Percentiles rank a stretch among this genome's conserved stretches.
phyloP scores from a whole-genome alignment of 2,113 vertebrate species.

The Gavialis gangeticus region DNA sequence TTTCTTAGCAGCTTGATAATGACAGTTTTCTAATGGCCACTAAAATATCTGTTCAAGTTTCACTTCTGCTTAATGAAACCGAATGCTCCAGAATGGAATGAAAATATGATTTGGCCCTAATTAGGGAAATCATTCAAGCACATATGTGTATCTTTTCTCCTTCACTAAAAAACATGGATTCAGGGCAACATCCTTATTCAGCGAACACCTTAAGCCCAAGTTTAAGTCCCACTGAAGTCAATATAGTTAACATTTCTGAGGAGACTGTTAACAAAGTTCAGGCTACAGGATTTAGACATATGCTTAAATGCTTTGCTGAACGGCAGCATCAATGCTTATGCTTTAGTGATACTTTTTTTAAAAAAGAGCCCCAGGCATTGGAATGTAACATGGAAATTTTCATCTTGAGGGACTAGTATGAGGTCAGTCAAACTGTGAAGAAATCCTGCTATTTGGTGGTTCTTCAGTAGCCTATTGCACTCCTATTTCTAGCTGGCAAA shows the following conservation, averaged over 20 bases:
- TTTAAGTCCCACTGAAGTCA: not conserved
- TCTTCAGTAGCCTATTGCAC: rapidly evolving
- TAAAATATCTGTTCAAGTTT: not conserved
- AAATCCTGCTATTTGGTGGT: not conserved
- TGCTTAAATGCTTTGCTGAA: not conserved
- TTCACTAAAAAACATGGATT: not conserved
- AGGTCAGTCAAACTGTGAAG: not conserved
- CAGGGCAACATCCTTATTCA: not conserved
- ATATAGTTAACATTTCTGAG: not conserved
- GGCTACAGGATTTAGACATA: rapidly evolving
- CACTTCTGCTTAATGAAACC: not conserved
- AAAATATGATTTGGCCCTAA: not conserved
- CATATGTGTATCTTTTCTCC: not conserved
- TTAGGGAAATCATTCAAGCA: not conserved
- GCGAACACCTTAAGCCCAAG: rapidly evolving
- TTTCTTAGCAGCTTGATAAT: not conserved
- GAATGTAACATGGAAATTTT: not conserved
- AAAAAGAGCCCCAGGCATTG: not conserved
- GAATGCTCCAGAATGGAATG: not conserved
- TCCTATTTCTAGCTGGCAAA: not conserved
- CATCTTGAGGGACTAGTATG: not conserved
- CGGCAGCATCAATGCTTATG: not conserved
- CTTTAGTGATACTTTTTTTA: not conserved
- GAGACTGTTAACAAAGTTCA: not conserved
- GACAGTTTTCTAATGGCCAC: not conserved